Evolutionary conservation across 1,140 invertebrate genomes (phyloP).

Genomic region (Latrodectus geometricus): DNA sequence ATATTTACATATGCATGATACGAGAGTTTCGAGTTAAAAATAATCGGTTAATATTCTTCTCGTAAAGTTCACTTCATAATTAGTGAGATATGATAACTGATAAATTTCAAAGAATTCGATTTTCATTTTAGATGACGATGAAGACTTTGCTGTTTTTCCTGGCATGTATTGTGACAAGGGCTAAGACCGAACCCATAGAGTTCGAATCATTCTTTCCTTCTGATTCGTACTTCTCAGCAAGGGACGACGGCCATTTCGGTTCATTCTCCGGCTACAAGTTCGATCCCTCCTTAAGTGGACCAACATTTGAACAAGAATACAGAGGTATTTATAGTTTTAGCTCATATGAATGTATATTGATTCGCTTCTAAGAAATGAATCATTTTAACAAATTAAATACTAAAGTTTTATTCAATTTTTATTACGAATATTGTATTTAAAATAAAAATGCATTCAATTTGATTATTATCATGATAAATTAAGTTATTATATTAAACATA

Average conservation of each 20-base stretch:
- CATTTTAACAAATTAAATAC: too few species aligned
- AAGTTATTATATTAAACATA: too few species aligned
- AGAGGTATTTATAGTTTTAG: not conserved
- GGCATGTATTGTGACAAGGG: not conserved
- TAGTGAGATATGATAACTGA: not conserved
- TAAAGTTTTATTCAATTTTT: too few species aligned
- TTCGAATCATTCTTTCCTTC: slow-evolving; percentile 21
- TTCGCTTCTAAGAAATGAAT: too few species aligned
- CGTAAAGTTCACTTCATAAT: not conserved
- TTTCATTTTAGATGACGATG: not conserved
- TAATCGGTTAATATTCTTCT: not conserved
- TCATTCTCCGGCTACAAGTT: not conserved
- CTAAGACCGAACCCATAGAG: not conserved
- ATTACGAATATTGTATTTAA: too few species aligned
- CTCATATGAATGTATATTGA: not conserved
- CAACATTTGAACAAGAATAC: not conserved
- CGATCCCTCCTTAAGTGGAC: not conserved
- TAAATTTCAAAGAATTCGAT: not conserved
- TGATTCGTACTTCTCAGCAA: slow-evolving; percentile 11
- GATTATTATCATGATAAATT: too few species aligned
- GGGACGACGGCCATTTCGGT: slow-evolving; percentile 15
- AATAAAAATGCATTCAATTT: too few species aligned
- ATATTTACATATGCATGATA: not conserved
- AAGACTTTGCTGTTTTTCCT: not conserved
- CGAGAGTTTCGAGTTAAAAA: not conserved